phyloP scores from a whole-genome alignment of 1,140 invertebrate species.

The Chrysoperla carnea region DNA sequence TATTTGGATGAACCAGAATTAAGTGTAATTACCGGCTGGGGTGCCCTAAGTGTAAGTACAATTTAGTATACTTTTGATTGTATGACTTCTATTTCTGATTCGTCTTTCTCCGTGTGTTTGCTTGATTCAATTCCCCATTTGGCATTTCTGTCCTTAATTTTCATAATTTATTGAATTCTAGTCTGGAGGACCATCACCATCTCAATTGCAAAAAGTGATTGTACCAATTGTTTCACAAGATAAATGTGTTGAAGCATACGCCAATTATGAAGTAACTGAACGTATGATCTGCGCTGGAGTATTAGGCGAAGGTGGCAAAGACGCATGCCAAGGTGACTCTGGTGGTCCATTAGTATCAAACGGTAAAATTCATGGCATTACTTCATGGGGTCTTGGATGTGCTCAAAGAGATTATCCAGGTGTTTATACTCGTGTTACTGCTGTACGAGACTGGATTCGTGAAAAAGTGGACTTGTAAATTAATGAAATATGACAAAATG shows the following conservation, averaged over 20 bases:
- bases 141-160: too few relatives aligned
- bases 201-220: constrained; percentile 4
- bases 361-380: constrained; percentile 2
- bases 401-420: constrained; percentile 36
- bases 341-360: constrained; percentile 1
- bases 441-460: constrained; percentile 29
- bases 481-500: not conserved
- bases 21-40: constrained; percentile 5
- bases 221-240: constrained; percentile 3
- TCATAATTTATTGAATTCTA: too few relatives aligned
- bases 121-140: too few relatives aligned
- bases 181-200: constrained; percentile 1
- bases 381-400: constrained; percentile 24
- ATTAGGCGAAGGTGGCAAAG: not conserved
- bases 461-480: not conserved
- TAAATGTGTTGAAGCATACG: not conserved
- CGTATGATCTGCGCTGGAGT: not conserved
- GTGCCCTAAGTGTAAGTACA: constrained; percentile 4
- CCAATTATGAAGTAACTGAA: too few relatives aligned
- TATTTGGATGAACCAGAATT: constrained; percentile 9
- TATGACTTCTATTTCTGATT: too few relatives aligned
- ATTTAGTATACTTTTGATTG: too few relatives aligned
- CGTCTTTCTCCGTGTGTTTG: too few relatives aligned
- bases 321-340: constrained; percentile 3
- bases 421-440: constrained; percentile 34